Conservation (phyloP, 35 echinoderm and acorn worm species). For the Apostichopus japonicus region DNA sequence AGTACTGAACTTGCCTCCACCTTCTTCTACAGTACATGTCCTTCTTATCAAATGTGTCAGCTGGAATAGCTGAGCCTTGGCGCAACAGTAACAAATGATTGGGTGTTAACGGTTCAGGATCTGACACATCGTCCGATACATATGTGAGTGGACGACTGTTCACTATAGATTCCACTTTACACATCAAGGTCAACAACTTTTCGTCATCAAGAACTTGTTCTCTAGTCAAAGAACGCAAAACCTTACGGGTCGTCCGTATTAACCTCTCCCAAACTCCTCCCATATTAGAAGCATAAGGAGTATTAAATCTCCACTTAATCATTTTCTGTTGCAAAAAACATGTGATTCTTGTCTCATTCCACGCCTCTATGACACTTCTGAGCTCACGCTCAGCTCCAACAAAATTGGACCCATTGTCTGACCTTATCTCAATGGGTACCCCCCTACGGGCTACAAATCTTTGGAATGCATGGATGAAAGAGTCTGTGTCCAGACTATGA, state of each 20-base stretch:
- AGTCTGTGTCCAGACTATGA: slow-evolving; percentile 40
- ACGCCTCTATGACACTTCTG: not conserved
- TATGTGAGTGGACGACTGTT: slow-evolving; percentile 43
- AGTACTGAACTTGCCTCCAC: slow-evolving; percentile 70
- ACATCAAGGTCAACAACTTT: slow-evolving; percentile 40
- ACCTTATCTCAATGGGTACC: slow-evolving; percentile 5
- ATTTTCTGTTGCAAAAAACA: not conserved
- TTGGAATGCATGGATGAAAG: slow-evolving; percentile 22
- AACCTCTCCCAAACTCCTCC: slow-evolving; percentile 67
- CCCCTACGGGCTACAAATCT: slow-evolving; percentile 45
- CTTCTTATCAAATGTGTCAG: not conserved
- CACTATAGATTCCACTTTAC: slow-evolving; percentile 35
- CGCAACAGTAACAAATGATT: slow-evolving; percentile 60
- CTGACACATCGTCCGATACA: slow-evolving; percentile 37
- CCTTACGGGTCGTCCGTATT: slow-evolving; percentile 51
- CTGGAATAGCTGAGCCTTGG: not conserved
- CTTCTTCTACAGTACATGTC: slow-evolving; percentile 31
- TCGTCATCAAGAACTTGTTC: slow-evolving; percentile 57
- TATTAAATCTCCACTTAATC: slow-evolving; percentile 50
- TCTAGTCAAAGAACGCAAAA: slow-evolving; percentile 28
- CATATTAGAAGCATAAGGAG: slow-evolving; percentile 62
- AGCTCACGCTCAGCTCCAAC: slow-evolving; percentile 64
- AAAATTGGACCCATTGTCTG: slow-evolving; percentile 60
- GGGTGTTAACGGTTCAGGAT: slow-evolving; percentile 56
- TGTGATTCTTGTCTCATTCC: slow-evolving; percentile 54